Conservation (phyloP, 2,797 vertebrate genomes). For the Heteromormyrus szaboi region DNA sequence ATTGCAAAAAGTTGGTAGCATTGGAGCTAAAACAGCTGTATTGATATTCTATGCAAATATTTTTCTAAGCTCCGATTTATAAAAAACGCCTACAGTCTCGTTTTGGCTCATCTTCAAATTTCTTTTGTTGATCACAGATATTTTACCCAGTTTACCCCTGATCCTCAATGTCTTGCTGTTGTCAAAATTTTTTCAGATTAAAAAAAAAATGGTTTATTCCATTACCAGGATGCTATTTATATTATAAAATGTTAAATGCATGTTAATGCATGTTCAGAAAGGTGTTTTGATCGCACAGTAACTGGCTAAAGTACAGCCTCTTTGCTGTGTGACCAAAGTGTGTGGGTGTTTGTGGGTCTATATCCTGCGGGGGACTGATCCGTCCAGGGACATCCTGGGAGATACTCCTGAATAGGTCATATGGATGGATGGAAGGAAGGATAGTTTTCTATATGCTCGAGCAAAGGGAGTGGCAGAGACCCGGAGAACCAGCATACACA, state of each 20-base stretch:
- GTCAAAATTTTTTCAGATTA: background rate
- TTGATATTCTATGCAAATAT: background rate
- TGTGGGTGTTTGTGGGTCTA: background rate
- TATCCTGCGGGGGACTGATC: background rate
- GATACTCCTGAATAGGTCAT: background rate
- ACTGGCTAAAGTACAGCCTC: background rate
- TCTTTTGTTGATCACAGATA: background rate
- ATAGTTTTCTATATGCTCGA: background rate
- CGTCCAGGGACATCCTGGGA: background rate
- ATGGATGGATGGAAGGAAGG: background rate
- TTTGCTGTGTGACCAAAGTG: background rate
- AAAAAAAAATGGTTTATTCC: background rate
- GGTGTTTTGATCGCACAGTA: background rate
- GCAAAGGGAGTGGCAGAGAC: background rate
- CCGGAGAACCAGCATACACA: background rate
- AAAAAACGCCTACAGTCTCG: background rate
- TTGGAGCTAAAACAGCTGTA: background rate
- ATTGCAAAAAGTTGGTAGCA: background rate
- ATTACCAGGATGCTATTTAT: background rate
- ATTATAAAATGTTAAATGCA: background rate
- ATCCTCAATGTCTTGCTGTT: background rate
- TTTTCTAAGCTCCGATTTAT: background rate
- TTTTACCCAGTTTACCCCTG: background rate
- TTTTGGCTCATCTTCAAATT: background rate
- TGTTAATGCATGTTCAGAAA: background rate